Evolutionary conservation across 1,140 invertebrate genomes (phyloP), one percentile per base, ranked within the genome.

Genomic region (Anagrus nilaparvatae): DNA sequence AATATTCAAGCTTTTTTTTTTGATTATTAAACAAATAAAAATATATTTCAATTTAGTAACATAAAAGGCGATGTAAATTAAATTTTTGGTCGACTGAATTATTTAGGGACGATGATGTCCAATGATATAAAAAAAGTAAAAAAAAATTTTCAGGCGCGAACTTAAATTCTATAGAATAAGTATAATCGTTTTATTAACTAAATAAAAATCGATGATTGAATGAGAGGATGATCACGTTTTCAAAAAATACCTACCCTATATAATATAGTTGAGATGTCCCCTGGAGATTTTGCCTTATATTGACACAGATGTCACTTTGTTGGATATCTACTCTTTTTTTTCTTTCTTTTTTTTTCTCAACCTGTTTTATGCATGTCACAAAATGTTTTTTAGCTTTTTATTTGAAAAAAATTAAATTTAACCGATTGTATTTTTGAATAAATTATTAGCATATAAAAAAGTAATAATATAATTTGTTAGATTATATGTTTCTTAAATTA

Each of bases 21-120:
- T n/a, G n/a, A n/a, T n/a, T n/a, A n/a, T n/a, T n/a, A n/a, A n/a
- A n/a, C n/a, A n/a, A n/a, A n/a, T n/a, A n/a, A n/a, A n/a, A 61
- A 61, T 63, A 67, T 66, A 67, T 69, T 67, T 67, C 66, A 67
- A 67, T 69, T 65, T 65, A 59, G 50, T 60, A 49, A 52, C 48
- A 59, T 56, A 67, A 64, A 67, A 67, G 67, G 55, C 63, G 66
- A 65, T 66, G 65, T 64, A 69, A 66, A 69, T 67, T 63, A 66
- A 63, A 65, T 69, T 69, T 69, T 67, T 65, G 62, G 59, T 65
- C 56, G 56, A 67, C 59, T 58, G 63, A 59, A 52, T 50, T 44
- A 38, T 36, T 27, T 37, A 36, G 44, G 37, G 40, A 47, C 47
- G 49, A 35, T 46, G 49, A 41, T 35, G 23, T 24, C 41, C 44